Evolutionary conservation across 2,797 vertebrate species (phyloP), one percentile per base, ranked within the genome.

Genomic region (Peromyscus nudipes): DNA sequence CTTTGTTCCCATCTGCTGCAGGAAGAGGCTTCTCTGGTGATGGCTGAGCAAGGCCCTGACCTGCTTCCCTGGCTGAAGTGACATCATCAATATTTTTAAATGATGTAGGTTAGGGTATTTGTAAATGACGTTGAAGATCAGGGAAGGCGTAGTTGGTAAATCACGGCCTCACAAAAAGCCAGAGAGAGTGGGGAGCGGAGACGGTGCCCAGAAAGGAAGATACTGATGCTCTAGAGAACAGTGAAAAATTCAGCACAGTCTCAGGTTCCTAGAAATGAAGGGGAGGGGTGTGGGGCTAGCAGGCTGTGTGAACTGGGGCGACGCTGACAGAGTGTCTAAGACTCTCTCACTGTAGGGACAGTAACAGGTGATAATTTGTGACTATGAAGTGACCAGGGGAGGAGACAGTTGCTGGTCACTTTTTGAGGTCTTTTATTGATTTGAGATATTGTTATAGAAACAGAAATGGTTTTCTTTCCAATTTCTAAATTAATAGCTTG

Each of bases 361-460:
- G 12, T 37, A 29, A n/a, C 6, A 76, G 8, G 12, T 55, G 71
- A 19, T 65, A 46, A 65, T 46, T 49, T 55, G 25, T 64, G 43
- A 27, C 43, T 65, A 2, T 40, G 49, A 64, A 43, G 4, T 27
- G 31, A 90, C 25, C n/a, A 80, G 25, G 49, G 65, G 31, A 82
- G 43, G 17, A 73, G 19, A 13, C 29, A 21, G 40, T 79, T 76
- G n/a, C 69, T 95, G 71, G 84, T 29, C 76, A 14, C 23, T n/a
- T 52, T 71, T 84, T 89, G 46, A 77, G 64, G 65, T 79, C 69
- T 49, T 0, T 73, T 93, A 0, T 93, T 83, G 37, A 64, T 93
- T 62, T 76, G 88, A 88, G 37, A 89, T 13, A 43, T 49, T 93
- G n/a, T 73, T 76, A 71, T 55, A 85, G 49, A 95, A 97, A 64